Base-by-base conservation (phyloP, 2,797 vertebrate genomes). In the Percopsis omiscomaycus region DNA sequence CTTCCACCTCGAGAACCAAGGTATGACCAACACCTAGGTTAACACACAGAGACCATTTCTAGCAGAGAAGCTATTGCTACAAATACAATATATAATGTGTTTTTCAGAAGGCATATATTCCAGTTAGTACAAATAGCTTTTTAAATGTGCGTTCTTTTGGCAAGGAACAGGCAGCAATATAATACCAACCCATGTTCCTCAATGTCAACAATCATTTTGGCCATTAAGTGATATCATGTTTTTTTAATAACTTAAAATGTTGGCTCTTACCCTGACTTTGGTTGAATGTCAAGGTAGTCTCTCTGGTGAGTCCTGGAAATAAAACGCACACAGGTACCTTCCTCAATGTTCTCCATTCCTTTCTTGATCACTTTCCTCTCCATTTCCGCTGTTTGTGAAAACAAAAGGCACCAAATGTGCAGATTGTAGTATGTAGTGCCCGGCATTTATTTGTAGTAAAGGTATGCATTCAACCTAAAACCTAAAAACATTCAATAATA, bases 1-100 rank as follows among this genome's bases (percentile, higher is more conserved):
- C 80, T 87, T 50, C 94, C 94, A 58, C 94, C 93, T 45, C 91
- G 92, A 3, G 88, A 79, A 12, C 95, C 95, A 70, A 97, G 90
- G 89, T 92, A 95, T 52, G 95, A 97, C 94, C 94, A 89, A 47
- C 89, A 89, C 55, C 88, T 89, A 63, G 12, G 71, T 76, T 53
- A 56, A 37, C 5, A 66, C 14, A 48, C 51, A 49, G 22, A 81
- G 58, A 42, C 22, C 44, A n/a, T 28, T 57, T 54, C 1, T 32
- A 49, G 15, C n/a, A 16, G 16, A 11, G 46, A 64, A 6, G 52
- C 59, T 8, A 63, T 15, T 51, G 27, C 52, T 42, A 42, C 37
- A 42, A 42, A 42, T 6, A 22, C 22, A 6, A 9, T 9, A 42
- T 42, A 9, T 42, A 42, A 5, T 42, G 37, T 42, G 9, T 42